A percentile compares a stretch with the other conserved stretches of the same genome.
These are phyloP conservation scores for Styela clava DNA, from an alignment of 23 tunicate genomes.

Conservation along the genomic window DNA sequence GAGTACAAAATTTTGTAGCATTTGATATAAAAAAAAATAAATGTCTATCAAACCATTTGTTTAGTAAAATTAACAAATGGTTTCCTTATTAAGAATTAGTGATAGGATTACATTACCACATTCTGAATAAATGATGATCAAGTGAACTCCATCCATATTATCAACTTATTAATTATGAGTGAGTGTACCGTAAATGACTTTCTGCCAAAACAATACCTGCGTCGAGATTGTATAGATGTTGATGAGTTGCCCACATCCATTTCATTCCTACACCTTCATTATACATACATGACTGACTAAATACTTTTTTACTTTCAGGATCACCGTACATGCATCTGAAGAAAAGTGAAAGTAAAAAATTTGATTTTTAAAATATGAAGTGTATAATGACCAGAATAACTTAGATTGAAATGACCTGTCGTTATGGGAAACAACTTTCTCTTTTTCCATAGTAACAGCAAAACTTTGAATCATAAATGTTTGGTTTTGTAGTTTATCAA, in stretches of 20 bases:
- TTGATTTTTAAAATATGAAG: not conserved
- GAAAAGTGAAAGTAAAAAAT: not conserved
- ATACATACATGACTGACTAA: conserved; percentile 50
- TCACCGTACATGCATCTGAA: conserved; percentile 75
- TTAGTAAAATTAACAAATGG: too few species aligned
- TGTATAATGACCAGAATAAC: not conserved
- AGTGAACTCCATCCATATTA: too few species aligned
- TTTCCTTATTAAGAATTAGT: too few species aligned
- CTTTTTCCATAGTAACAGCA: not conserved
- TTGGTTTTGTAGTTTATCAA: conserved; percentile 11
- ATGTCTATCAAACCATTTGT: too few species aligned
- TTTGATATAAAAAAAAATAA: too few species aligned
- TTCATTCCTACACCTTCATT: conserved; percentile 31
- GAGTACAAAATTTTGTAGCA: too few species aligned
- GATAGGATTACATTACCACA: too few species aligned
- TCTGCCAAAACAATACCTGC: too few species aligned
- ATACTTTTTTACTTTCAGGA: conserved; percentile 27
- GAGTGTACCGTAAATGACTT: too few species aligned
- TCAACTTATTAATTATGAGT: too few species aligned
- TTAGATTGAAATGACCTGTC: too few species aligned
- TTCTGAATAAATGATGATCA: too few species aligned
- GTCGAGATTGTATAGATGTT: conserved; percentile 54
- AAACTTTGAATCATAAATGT: conserved; percentile 21
- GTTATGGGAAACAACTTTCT: conserved; percentile 17
- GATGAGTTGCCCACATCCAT: conserved; percentile 73